These are phyloP conservation scores for Tinea trinotella DNA, from an alignment of 2,888 invertebrate genomes.

Conservation along the genomic window DNA sequence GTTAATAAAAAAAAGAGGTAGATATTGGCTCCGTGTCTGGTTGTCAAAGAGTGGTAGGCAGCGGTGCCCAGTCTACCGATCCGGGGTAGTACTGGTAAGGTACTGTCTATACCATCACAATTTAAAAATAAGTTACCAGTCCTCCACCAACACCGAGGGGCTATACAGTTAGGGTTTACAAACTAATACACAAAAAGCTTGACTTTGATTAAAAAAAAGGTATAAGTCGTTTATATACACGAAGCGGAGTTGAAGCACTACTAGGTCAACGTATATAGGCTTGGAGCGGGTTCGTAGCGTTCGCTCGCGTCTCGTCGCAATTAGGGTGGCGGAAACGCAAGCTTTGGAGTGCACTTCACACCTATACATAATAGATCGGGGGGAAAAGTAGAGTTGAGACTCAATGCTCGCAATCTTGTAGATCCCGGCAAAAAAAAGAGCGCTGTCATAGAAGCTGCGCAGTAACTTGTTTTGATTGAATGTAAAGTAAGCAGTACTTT, in stretches of 20 bases:
- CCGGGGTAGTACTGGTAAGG: no score
- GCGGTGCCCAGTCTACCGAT: no score
- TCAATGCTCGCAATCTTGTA: neutral
- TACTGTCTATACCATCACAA: no score
- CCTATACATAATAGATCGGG: constrained; percentile 9
- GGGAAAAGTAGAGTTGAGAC: neutral
- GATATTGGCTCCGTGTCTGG: no score
- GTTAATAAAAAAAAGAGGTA: no score
- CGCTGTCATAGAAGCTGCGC: no score
- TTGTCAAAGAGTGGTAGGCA: no score
- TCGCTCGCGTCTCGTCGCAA: no score
- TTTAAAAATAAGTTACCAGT: neutral
- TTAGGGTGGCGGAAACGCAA: constrained; percentile 12
- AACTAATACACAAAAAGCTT: neutral
- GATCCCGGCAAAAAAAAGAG: no score
- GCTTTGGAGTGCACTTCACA: constrained; percentile 6
- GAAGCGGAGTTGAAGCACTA: neutral
- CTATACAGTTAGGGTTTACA: neutral
- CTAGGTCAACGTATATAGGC: neutral
- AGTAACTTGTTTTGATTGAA: no score
- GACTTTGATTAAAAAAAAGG: neutral
- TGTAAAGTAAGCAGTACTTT: no score
- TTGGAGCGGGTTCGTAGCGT: no score
- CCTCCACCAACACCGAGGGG: neutral
- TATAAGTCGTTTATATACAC: neutral